Conservation (phyloP, 2,113 vertebrate genomes). For the Triplophysa siluroides region DNA sequence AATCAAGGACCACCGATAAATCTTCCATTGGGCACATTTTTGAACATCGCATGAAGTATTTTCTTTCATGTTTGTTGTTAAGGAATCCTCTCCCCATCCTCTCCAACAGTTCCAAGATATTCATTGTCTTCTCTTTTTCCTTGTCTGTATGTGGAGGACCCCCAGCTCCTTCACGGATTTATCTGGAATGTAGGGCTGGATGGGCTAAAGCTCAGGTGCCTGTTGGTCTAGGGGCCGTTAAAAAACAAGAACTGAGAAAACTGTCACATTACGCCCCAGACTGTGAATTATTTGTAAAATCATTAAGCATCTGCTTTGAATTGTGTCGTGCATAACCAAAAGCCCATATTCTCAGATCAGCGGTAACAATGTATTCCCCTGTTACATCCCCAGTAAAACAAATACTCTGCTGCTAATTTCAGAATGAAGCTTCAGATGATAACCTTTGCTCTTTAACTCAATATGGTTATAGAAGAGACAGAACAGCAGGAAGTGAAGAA, state of each 20-base stretch:
- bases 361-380: not conserved
- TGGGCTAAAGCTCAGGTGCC: conserved; percentile 18
- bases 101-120: not conserved
- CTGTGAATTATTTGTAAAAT: not conserved
- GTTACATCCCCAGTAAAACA: not conserved
- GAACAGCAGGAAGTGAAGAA: conserved; percentile 15
- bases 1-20: conserved; percentile 11
- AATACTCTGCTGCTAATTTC: conserved; percentile 7
- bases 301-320: conserved; percentile 11
- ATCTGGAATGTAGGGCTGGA: conserved; percentile 21
- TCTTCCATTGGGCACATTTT: not conserved
- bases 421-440: conserved; percentile 9
- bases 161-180: not conserved
- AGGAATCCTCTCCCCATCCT: not conserved
- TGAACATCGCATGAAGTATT: not conserved
- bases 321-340: not conserved
- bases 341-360: conserved; percentile 11
- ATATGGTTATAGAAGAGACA: conserved; percentile 32
- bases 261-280: conserved; percentile 31
- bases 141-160: not conserved
- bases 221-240: conserved; percentile 16
- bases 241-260: conserved; percentile 17
- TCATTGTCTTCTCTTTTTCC: not conserved
- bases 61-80: conserved; percentile 9
- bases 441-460: conserved; percentile 42